phyloP scores from a whole-genome alignment of 2,113 vertebrate species.

The Channa argus region DNA sequence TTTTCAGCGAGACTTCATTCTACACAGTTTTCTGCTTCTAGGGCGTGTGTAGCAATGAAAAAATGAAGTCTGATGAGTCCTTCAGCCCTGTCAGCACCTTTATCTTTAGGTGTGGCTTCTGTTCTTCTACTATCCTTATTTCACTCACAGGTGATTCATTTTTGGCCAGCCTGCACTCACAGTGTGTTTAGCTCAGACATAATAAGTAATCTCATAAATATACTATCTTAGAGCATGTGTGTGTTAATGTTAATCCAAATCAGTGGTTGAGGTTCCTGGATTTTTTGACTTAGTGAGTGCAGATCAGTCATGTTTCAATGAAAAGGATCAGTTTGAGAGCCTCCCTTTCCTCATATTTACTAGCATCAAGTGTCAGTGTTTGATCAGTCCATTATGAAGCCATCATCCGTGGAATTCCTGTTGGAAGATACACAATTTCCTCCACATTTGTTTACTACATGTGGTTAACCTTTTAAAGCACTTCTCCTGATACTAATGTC shows the following conservation, averaged over 20 bases:
- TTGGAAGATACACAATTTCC: no score
- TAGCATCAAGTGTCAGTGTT: background rate
- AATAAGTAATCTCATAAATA: background rate
- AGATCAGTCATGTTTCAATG: background rate
- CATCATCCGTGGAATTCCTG: background rate
- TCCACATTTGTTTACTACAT: background rate
- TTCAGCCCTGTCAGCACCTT: background rate
- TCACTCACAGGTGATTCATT: background rate
- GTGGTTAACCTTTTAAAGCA: background rate
- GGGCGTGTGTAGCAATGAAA: background rate
- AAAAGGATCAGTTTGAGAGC: background rate
- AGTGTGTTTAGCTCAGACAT: background rate
- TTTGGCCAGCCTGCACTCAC: background rate
- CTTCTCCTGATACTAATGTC: no score
- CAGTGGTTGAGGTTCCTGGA: background rate
- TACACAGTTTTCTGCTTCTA: background rate
- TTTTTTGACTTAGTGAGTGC: background rate
- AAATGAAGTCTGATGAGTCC: background rate
- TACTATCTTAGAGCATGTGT: background rate
- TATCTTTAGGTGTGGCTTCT: no score
- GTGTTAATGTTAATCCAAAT: no score
- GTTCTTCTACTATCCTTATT: no score
- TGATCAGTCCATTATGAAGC: slow-evolving; percentile 7
- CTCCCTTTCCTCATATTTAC: background rate
- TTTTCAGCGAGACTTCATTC: background rate